Conservation (phyloP, 2,797 vertebrate species). For the Megalops cyprinoides region DNA sequence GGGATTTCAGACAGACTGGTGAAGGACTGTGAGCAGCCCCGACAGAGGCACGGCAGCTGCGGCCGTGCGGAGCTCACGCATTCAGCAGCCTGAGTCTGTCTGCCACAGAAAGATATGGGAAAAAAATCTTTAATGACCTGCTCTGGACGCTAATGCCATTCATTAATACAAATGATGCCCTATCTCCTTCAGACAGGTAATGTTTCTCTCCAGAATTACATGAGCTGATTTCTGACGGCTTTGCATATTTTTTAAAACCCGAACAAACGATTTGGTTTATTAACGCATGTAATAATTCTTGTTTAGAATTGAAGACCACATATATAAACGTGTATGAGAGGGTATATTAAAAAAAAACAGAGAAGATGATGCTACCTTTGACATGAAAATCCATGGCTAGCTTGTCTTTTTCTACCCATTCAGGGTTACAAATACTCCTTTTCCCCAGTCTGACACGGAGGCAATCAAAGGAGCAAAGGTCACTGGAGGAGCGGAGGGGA, state of each 20-base stretch:
- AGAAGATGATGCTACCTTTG: neutral
- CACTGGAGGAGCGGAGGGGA: neutral
- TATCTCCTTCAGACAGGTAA: constrained; percentile 36
- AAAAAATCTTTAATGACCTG: constrained; percentile 31
- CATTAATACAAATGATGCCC: constrained; percentile 24
- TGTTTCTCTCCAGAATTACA: constrained; percentile 55
- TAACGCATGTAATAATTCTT: too few relatives aligned
- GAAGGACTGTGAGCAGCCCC: constrained; percentile 7
- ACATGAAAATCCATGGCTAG: neutral
- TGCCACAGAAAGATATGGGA: constrained; percentile 32
- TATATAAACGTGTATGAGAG: too few relatives aligned
- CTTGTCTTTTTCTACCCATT: neutral
- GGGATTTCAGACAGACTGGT: constrained; percentile 17
- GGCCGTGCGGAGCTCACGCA: constrained; percentile 16
- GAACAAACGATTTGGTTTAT: neutral
- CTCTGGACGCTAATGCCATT: constrained; percentile 30
- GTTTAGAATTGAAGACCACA: too few relatives aligned
- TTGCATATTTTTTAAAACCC: constrained; percentile 26
- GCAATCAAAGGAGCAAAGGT: neutral
- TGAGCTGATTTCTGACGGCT: constrained; percentile 46
- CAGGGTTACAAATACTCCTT: neutral
- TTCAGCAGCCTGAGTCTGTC: constrained; percentile 3
- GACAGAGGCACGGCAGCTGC: neutral
- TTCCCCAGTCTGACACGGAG: neutral
- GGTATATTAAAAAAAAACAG: neutral